These are phyloP conservation scores for Psylliodes chrysocephalus DNA, from an alignment of 2,888 invertebrate species.

Conservation along the genomic window DNA sequence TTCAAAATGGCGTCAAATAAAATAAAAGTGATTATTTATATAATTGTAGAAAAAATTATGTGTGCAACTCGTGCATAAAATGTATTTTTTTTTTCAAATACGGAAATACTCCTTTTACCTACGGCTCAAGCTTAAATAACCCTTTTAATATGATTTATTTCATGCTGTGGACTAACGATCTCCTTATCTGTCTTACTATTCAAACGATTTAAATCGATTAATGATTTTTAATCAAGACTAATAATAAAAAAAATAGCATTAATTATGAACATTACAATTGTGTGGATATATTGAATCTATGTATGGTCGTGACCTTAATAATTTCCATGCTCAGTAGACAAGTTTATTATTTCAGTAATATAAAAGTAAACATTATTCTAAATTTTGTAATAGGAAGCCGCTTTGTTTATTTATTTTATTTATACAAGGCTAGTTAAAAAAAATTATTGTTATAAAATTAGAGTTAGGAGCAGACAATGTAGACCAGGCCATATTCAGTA, in stretches of 20 bases:
- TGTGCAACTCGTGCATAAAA: too few species aligned
- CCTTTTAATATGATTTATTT: too few species aligned
- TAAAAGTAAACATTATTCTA: neutral
- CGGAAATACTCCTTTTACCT: too few species aligned
- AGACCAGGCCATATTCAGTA: too few species aligned
- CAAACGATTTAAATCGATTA: neutral
- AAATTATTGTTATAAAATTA: too few species aligned
- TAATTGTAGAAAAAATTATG: too few species aligned
- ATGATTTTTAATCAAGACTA: neutral
- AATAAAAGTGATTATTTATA: too few species aligned
- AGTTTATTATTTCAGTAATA: conserved; percentile 6
- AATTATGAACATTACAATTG: neutral
- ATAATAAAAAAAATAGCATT: conserved; percentile 4
- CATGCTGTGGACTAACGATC: too few species aligned
- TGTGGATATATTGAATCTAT: neutral
- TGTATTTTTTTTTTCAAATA: too few species aligned
- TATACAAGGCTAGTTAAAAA: neutral
- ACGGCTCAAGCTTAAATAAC: too few species aligned
- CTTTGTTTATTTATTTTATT: neutral
- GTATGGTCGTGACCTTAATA: conserved; percentile 13
- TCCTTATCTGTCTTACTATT: neutral
- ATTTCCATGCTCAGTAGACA: neutral
- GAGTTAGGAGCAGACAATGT: too few species aligned
- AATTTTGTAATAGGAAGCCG: conserved; percentile 6
- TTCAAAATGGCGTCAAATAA: too few species aligned